Percentiles rank a stretch among this genome's conserved stretches.
These are phyloP conservation scores for Agonopterix heracliana DNA, from an alignment of 2,888 invertebrate species.

Conservation along the genomic window DNA sequence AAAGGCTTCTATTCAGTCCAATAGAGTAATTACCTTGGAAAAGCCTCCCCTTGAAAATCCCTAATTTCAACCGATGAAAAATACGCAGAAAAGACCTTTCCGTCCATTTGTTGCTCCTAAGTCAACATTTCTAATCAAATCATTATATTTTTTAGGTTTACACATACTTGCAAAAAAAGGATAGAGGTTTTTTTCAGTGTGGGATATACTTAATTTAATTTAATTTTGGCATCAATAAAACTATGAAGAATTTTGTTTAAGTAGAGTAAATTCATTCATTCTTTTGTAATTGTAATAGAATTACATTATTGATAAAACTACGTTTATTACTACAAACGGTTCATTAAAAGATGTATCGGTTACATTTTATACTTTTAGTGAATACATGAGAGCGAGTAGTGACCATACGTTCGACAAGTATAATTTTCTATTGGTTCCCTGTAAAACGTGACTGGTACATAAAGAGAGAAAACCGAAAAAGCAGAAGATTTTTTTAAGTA, in stretches of 20 bases:
- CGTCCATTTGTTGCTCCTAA: constrained; percentile 36
- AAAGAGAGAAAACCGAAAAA: too few relatives aligned
- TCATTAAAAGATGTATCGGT: background rate
- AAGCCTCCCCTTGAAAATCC: constrained; percentile 32
- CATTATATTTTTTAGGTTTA: constrained; percentile 16
- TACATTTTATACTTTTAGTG: too few relatives aligned
- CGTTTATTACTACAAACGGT: background rate
- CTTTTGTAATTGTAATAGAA: background rate
- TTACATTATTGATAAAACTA: background rate
- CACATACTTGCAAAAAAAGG: background rate
- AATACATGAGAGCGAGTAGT: too few relatives aligned
- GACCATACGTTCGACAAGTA: too few relatives aligned
- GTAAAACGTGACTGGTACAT: too few relatives aligned
- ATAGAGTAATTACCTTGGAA: constrained; percentile 52
- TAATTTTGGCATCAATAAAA: background rate
- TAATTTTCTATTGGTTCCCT: too few relatives aligned
- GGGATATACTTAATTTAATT: too few relatives aligned
- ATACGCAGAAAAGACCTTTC: constrained; percentile 23
- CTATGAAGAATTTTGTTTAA: background rate
- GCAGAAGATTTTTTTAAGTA: too few relatives aligned
- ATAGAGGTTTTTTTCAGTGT: too few relatives aligned
- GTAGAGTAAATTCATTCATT: background rate
- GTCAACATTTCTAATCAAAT: constrained; percentile 48
- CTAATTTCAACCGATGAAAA: constrained; percentile 42
- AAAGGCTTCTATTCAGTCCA: constrained; percentile 38